A percentile compares a stretch with the other conserved stretches of the same genome.
phyloP scores from a whole-genome alignment of 2,888 invertebrate species.

The Rotaria socialis region DNA sequence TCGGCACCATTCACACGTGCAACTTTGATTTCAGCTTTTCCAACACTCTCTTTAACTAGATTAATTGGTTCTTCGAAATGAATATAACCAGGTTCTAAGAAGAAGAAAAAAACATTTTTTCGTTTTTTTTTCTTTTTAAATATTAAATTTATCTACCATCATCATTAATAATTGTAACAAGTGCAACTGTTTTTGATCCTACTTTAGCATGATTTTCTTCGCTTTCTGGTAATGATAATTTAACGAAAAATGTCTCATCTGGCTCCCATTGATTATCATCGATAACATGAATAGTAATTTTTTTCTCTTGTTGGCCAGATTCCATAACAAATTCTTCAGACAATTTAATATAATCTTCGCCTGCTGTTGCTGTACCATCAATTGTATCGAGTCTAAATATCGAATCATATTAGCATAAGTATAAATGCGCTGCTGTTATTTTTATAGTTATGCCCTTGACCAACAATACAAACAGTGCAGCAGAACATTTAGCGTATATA shows the following conservation, averaged over 20 bases:
- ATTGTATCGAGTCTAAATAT: slow-evolving; percentile 62
- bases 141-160: slow-evolving; percentile 61
- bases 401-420: slow-evolving; percentile 31
- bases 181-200: slow-evolving; percentile 64
- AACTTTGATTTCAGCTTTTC: slow-evolving; percentile 61
- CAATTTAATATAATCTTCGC: slow-evolving; percentile 63
- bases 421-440: not conserved
- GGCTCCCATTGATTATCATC: slow-evolving; percentile 66
- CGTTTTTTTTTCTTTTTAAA: not conserved
- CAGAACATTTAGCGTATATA: too few relatives aligned
- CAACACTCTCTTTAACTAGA: slow-evolving; percentile 64
- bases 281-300: slow-evolving; percentile 62
- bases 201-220: slow-evolving; percentile 57
- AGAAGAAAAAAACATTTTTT: not conserved
- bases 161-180: slow-evolving; percentile 65
- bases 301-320: slow-evolving; percentile 62
- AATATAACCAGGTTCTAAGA: slow-evolving; percentile 63
- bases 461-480: too few relatives aligned
- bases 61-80: slow-evolving; percentile 64
- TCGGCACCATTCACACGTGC: slow-evolving; percentile 63
- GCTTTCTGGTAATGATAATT: slow-evolving; percentile 53
- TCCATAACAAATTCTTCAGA: slow-evolving; percentile 63
- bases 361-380: slow-evolving; percentile 64
- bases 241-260: slow-evolving; percentile 66
- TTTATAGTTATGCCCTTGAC: too few relatives aligned